Evolutionary conservation across 2,888 invertebrate genomes (phyloP), one percentile per base, ranked within the genome.

Genomic region (Ormia ochracea): DNA sequence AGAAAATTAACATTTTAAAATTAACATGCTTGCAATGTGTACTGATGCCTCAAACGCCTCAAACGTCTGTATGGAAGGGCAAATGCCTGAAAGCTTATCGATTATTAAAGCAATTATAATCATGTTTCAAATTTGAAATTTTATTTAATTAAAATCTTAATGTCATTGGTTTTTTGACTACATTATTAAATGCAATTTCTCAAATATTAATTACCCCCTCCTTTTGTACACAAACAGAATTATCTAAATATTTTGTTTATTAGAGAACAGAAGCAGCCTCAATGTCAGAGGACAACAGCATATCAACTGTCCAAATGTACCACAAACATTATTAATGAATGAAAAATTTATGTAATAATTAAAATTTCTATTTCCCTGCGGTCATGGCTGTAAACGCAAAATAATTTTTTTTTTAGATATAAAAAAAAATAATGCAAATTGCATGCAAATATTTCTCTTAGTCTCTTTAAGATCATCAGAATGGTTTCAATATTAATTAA

Each of bases 401-500:
- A 28, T 45, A 23, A 5, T 43, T 21, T 56, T 63, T 45, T 63
- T 31, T 72, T 33, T 48, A 10, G n/a, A 28, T 61, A 4, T 12
- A 12, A 65, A 17, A 14, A 19, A 4, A 41, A 48, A 58, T 10
- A 65, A n/a, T n/a, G n/a, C n/a, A n/a, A n/a, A 74, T 74, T 45
- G 6, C 10, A 38, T 58, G 58, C 19, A 48, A 14, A 50, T 45
- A 21, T n/a, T 33, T 9, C 17, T n/a, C 21, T 45, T 14, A 45
- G 2, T 14, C 14, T 28, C 17, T 23, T 36, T 21, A 48, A 74
- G 61, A 28, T 17, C 3, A 28, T 19, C 28, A 36, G 43, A 59
- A 59, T 72, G 58, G 59, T 59, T 66, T 59, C 23, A 56, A 54
- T 48, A 72, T 68, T 73, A 68, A 78, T 63, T 61, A 7, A 63